phyloP scores from a whole-genome alignment of 2,797 vertebrate species.

The Esox masquinongy region DNA sequence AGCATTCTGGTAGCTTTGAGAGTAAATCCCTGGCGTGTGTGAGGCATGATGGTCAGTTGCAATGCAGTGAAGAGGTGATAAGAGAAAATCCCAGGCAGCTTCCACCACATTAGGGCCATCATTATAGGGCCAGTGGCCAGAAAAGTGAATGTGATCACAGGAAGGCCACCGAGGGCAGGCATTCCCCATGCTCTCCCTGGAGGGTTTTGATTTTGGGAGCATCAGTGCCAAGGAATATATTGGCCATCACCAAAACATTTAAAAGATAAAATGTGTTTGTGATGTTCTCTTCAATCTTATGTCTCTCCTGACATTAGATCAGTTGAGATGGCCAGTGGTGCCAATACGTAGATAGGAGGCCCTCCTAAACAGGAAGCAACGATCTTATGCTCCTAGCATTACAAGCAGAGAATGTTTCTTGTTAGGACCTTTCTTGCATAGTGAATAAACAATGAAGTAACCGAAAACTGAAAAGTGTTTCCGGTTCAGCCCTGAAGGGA shows the following conservation, averaged over 20 bases:
- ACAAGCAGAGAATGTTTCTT: background rate
- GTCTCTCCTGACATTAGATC: background rate
- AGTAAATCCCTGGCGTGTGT: constrained; percentile 27
- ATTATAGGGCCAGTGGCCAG: background rate
- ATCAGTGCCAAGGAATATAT: background rate
- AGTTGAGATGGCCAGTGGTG: background rate
- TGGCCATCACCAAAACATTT: background rate
- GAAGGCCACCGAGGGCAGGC: constrained; percentile 21
- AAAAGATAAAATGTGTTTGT: background rate
- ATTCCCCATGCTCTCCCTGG: constrained; percentile 8
- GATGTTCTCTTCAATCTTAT: background rate
- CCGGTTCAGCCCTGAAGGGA: background rate
- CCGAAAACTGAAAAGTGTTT: background rate
- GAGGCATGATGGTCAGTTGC: background rate
- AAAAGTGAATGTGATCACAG: constrained; percentile 9
- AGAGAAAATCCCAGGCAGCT: constrained; percentile 19
- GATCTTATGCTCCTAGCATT: background rate
- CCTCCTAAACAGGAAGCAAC: background rate
- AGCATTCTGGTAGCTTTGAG: constrained; percentile 25
- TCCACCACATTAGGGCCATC: background rate
- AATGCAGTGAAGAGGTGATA: constrained; percentile 30
- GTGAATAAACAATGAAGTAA: background rate
- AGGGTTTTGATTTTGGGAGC: background rate
- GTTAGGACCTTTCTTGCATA: background rate
- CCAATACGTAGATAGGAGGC: background rate